Evolutionary conservation across 2,113 vertebrate genomes (phyloP).

Genomic region (Formicarius rufipectus): DNA sequence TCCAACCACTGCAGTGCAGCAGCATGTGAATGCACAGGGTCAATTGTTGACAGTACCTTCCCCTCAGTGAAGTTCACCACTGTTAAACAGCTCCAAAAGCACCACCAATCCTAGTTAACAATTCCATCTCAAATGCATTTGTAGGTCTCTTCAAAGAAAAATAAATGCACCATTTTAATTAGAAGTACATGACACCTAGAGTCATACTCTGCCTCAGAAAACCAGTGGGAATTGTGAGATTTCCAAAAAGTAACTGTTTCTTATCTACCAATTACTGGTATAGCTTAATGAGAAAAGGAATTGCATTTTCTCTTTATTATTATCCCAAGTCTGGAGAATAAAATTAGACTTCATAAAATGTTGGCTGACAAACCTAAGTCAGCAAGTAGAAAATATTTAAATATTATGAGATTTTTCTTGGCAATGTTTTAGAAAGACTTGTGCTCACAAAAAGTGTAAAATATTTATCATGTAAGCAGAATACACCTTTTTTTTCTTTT

Average conservation of each 20-base stretch:
- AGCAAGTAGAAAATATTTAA: not conserved
- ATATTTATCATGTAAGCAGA: not conserved
- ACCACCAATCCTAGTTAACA: not conserved
- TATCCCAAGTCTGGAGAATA: not conserved
- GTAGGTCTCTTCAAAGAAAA: not conserved
- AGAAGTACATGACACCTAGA: not conserved
- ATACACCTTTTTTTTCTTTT: not conserved
- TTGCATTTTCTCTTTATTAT: not conserved
- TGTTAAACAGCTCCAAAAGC: not conserved
- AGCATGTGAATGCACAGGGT: not conserved
- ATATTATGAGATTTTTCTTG: not conserved
- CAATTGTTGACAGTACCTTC: not conserved
- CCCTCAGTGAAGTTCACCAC: not conserved
- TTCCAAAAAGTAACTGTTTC: not conserved
- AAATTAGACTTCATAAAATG: not conserved
- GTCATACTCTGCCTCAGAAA: not conserved
- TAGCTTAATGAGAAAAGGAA: not conserved
- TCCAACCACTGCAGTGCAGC: rapidly evolving
- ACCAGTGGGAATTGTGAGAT: not conserved
- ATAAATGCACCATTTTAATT: not conserved
- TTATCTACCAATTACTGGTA: not conserved
- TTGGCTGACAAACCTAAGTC: not conserved
- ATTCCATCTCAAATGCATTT: not conserved
- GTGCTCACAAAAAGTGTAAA: not conserved
- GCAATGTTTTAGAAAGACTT: not conserved